A percentile compares a stretch with the other conserved stretches of the same genome.
phyloP scores from a whole-genome alignment of 2,888 invertebrate species.

The Merodon equestris region DNA sequence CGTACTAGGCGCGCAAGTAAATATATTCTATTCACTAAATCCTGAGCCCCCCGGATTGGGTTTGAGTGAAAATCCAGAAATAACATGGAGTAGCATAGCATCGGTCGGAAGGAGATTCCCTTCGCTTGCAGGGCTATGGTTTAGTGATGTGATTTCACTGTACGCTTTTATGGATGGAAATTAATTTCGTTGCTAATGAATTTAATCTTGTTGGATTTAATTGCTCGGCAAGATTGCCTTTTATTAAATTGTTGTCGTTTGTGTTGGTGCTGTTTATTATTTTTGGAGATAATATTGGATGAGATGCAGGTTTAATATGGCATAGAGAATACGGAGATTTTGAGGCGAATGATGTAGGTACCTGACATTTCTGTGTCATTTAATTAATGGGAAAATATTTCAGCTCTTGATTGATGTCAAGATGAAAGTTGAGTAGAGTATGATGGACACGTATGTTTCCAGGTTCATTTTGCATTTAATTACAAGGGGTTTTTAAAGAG shows the following conservation, averaged over 20 bases:
- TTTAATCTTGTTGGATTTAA: conserved; percentile 54
- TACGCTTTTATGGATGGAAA: conserved; percentile 38
- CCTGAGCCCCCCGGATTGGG: no score
- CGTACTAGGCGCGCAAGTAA: not conserved
- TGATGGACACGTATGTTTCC: no score
- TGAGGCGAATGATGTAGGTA: no score
- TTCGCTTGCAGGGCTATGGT: not conserved
- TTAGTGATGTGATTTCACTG: conserved; percentile 14
- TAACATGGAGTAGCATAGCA: no score
- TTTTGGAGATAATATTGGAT: conserved; percentile 23
- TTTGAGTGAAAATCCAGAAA: not conserved
- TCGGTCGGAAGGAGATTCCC: no score
- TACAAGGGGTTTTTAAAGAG: no score
- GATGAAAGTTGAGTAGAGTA: no score
- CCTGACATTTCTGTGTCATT: no score
- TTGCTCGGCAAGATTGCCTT: conserved; percentile 42
- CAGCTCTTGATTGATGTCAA: not conserved
- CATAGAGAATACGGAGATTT: not conserved
- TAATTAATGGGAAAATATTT: no score
- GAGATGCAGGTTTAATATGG: not conserved
- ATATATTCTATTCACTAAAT: conserved; percentile 25
- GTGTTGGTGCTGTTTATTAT: no score
- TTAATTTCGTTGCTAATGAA: conserved; percentile 63
- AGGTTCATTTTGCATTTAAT: no score
- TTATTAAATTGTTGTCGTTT: conserved; percentile 19